Conservation (phyloP, 1,140 invertebrate genomes). For the Drosophila asahinai region DNA sequence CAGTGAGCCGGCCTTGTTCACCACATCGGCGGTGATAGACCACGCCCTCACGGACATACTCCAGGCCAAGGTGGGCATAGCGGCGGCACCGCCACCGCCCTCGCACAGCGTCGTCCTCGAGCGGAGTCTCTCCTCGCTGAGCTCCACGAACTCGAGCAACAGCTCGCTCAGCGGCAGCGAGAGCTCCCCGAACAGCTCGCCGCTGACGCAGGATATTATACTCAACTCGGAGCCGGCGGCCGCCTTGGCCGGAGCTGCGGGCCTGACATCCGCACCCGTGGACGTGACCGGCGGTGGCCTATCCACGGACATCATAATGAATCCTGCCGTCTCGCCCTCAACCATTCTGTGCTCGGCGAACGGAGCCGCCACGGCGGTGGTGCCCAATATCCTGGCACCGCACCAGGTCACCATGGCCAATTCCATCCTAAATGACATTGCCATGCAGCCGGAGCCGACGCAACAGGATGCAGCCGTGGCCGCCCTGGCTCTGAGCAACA, state of each 20-base stretch:
- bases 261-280: slow-evolving; percentile 28
- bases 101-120: slow-evolving; percentile 59
- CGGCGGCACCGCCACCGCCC: background rate
- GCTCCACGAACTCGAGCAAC: slow-evolving; percentile 59
- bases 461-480: slow-evolving; percentile 79
- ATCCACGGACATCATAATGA: slow-evolving; percentile 87
- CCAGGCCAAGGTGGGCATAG: slow-evolving; percentile 60
- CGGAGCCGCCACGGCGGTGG: slow-evolving; percentile 86
- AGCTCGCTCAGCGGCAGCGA: slow-evolving; percentile 55
- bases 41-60: slow-evolving; percentile 74
- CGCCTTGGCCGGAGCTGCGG: slow-evolving; percentile 47
- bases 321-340: slow-evolving; percentile 87
- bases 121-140: slow-evolving; percentile 66
- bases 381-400: slow-evolving; percentile 84
- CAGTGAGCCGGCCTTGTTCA: slow-evolving; percentile 56
- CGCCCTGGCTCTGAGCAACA: slow-evolving; percentile 78
- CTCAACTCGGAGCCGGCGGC: slow-evolving; percentile 81
- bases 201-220: slow-evolving; percentile 84
- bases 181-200: slow-evolving; percentile 74
- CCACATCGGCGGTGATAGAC: slow-evolving; percentile 64
- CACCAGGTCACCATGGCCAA: slow-evolving; percentile 84
- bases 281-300: slow-evolving; percentile 79
- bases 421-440: slow-evolving; percentile 81
- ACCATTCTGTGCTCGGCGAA: slow-evolving; percentile 85
- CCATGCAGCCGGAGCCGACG: slow-evolving; percentile 79